Conservation (phyloP, 2,888 invertebrate species). For the Hesperia comma region DNA sequence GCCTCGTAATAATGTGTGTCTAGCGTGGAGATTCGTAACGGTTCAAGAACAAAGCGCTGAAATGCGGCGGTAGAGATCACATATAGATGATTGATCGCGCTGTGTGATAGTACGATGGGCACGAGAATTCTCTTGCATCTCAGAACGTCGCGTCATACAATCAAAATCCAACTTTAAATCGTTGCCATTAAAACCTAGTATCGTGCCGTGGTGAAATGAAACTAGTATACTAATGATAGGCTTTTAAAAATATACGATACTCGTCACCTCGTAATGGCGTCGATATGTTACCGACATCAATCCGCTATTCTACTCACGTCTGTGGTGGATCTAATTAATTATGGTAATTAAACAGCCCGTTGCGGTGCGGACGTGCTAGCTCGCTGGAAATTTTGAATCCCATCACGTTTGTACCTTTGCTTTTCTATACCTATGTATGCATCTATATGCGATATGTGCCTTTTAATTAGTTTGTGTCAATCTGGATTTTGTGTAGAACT, state of each 20-base stretch:
- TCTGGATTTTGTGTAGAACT: not conserved
- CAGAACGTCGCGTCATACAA: conserved; percentile 9
- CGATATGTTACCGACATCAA: conserved; percentile 79
- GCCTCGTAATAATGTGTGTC: conserved; percentile 3
- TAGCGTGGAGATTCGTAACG: conserved; percentile 56
- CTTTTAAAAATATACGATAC: conserved; percentile 70
- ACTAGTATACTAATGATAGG: conserved; percentile 63
- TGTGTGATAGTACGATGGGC: conserved; percentile 63
- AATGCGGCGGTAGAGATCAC: conserved; percentile 42
- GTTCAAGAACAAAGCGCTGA: conserved; percentile 55
- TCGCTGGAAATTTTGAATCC: conserved; percentile 53
- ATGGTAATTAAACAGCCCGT: conserved; percentile 78
- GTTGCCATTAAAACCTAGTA: not conserved
- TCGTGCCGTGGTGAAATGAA: conserved; percentile 9
- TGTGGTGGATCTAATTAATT: conserved; percentile 80
- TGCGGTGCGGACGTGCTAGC: conserved; percentile 57
- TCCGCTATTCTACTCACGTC: conserved; percentile 78
- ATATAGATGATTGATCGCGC: conserved; percentile 70
- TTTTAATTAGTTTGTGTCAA: conserved; percentile 8
- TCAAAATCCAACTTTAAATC: conserved; percentile 14
- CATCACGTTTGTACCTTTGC: conserved; percentile 50
- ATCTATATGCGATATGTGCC: conserved; percentile 1
- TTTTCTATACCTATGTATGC: conserved; percentile 23
- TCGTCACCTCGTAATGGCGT: conserved; percentile 76
- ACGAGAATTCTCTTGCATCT: conserved; percentile 55